These are phyloP conservation scores for Synanthedon vespiformis DNA, from an alignment of 2,888 invertebrate species.

Conservation along the genomic window DNA sequence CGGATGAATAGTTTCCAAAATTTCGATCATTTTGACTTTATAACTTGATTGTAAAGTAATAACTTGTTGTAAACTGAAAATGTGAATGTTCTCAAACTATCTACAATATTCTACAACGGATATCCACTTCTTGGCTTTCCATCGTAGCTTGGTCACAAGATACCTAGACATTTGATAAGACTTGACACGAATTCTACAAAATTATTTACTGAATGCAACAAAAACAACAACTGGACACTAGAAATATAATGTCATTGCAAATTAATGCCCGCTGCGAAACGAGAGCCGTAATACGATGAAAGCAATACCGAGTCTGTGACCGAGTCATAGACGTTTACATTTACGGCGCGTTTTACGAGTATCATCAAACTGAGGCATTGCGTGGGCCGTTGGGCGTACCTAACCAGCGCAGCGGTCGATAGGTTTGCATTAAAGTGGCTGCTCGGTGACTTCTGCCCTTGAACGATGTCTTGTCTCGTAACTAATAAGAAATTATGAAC, in stretches of 20 bases:
- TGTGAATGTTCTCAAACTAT: no score
- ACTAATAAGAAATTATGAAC: neutral
- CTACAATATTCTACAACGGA: no score
- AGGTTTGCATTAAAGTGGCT: neutral
- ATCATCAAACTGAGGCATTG: slow-evolving; percentile 14
- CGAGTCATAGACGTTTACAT: slow-evolving; percentile 2
- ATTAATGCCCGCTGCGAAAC: neutral
- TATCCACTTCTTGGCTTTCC: no score
- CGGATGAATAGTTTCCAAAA: no score
- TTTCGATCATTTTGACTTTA: no score
- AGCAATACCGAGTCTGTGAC: neutral
- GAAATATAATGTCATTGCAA: neutral
- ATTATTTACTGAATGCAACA: no score
- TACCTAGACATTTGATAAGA: no score
- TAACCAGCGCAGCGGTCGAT: neutral
- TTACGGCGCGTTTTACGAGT: slow-evolving; percentile 19
- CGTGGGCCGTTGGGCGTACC: neutral
- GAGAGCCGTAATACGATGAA: neutral
- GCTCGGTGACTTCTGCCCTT: neutral
- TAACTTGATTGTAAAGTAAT: no score
- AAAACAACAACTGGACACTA: neutral
- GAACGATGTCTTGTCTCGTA: neutral
- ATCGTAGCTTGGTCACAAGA: no score
- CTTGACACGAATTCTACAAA: no score
- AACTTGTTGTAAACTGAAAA: no score